Evolutionary conservation across 2,797 vertebrate species (phyloP).

Genomic region (Darevskia nairensis): DNA sequence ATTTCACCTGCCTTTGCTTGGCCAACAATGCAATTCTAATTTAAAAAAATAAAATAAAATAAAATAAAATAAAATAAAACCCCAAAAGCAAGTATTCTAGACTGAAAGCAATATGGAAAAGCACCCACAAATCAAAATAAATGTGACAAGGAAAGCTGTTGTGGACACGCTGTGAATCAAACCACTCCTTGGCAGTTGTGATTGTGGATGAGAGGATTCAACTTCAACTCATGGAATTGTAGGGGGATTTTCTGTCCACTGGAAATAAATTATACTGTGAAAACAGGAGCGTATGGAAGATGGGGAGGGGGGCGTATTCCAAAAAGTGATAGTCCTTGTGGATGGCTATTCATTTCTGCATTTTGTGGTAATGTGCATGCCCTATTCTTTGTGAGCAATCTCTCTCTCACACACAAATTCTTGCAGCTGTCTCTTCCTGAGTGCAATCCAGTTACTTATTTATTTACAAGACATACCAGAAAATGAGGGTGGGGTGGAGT

Average conservation of each 20-base stretch:
- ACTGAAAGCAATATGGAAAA: not conserved
- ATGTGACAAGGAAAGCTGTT: not conserved
- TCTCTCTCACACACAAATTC: not conserved
- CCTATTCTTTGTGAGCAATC: not conserved
- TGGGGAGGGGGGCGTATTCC: not conserved
- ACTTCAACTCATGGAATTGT: constrained; percentile 25
- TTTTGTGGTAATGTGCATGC: not conserved
- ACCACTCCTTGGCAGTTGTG: not conserved
- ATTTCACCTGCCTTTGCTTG: not conserved
- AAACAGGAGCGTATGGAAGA: not conserved
- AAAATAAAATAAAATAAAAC: not conserved
- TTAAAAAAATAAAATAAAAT: not conserved
- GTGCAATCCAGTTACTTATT: constrained; percentile 43
- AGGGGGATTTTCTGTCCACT: constrained; percentile 1
- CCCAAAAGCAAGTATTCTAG: not conserved
- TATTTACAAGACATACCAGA: constrained; percentile 38
- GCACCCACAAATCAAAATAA: not conserved
- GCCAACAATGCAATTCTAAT: not conserved
- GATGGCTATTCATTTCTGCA: not conserved
- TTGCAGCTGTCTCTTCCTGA: constrained; percentile 51
- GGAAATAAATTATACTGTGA: not conserved
- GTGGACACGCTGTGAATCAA: not conserved
- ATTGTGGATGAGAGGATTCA: not conserved
- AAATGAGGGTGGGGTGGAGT: constrained; percentile 50
- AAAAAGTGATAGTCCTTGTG: constrained; percentile 36